Percentiles rank a stretch among this genome's conserved stretches.
Evolutionary conservation across 2,888 invertebrate genomes (phyloP).

Genomic region (Agonum fuliginosum): DNA sequence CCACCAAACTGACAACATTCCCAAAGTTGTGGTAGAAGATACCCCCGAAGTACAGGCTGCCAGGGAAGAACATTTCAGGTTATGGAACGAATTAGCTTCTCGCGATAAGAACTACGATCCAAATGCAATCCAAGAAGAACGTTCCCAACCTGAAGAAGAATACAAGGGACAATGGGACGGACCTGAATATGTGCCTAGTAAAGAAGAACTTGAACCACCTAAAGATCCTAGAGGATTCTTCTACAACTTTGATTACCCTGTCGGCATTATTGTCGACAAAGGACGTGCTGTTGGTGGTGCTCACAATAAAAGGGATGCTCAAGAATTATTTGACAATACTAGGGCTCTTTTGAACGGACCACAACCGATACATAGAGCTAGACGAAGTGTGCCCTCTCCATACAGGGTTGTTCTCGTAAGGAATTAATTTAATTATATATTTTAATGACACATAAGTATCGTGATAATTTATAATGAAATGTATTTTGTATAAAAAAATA

Average conservation of each 20-base stretch:
- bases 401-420: conserved; percentile 8
- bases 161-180: conserved; percentile 12
- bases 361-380: not conserved
- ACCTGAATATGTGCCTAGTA: conserved; percentile 57
- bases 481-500: conserved; percentile 44
- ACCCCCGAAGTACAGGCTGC: conserved; percentile 83
- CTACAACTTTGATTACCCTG: conserved; percentile 82
- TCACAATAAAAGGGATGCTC: conserved; percentile 34
- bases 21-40: conserved; percentile 79
- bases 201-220: conserved; percentile 71
- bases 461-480: conserved; percentile 12
- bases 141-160: conserved; percentile 62
- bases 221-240: conserved; percentile 81
- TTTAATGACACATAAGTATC: not conserved
- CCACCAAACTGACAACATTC: conserved; percentile 85
- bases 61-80: conserved; percentile 80
- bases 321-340: conserved; percentile 38
- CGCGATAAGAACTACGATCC: conserved; percentile 70
- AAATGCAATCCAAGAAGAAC: conserved; percentile 22
- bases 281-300: conserved; percentile 39
- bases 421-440: not conserved
- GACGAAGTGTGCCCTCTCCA: not conserved
- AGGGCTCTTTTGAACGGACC: conserved; percentile 42
- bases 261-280: conserved; percentile 70
- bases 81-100: conserved; percentile 81